A percentile compares a stretch with the other conserved stretches of the same genome.
These are phyloP conservation scores for Notothenia coriiceps DNA, from an alignment of 2,113 vertebrate species.

Conservation along the genomic window DNA sequence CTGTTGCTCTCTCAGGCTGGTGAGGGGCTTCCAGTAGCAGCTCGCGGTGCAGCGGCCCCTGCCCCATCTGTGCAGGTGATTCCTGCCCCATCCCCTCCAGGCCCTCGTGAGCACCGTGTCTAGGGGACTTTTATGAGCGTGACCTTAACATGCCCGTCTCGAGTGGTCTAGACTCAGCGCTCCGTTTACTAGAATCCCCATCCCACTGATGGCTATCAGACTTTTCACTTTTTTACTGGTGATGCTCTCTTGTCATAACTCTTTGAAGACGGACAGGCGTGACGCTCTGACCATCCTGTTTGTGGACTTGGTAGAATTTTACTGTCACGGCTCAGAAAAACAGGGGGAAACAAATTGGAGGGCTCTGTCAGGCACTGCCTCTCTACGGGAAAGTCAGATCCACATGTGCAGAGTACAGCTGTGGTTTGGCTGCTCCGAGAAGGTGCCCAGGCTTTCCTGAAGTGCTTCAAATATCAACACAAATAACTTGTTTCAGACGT, in stretches of 20 bases:
- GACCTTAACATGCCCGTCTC: slow-evolving; percentile 75
- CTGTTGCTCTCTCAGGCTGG: slow-evolving; percentile 39
- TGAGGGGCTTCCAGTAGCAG: slow-evolving; percentile 45
- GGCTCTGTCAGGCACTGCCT: slow-evolving; percentile 21
- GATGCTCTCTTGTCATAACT: slow-evolving; percentile 57
- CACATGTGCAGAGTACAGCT: slow-evolving; percentile 54
- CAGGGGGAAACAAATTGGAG: slow-evolving; percentile 27
- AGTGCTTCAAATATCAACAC: slow-evolving; percentile 36
- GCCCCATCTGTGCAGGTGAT: slow-evolving; percentile 68
- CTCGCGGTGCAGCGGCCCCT: slow-evolving; percentile 32
- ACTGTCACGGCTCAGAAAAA: slow-evolving; percentile 46
- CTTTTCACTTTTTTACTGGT: slow-evolving; percentile 50
- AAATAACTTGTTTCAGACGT: neutral
- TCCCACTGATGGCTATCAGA: slow-evolving; percentile 61
- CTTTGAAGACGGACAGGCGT: slow-evolving; percentile 50
- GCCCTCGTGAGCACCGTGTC: slow-evolving; percentile 51
- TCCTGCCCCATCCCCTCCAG: slow-evolving; percentile 54
- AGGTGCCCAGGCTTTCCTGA: slow-evolving; percentile 14
- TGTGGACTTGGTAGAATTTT: slow-evolving; percentile 52
- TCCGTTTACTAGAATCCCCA: slow-evolving; percentile 62
- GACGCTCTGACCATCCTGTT: slow-evolving; percentile 31
- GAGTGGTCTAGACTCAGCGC: slow-evolving; percentile 67
- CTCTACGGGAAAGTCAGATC: slow-evolving; percentile 23
- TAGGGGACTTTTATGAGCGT: slow-evolving; percentile 70
- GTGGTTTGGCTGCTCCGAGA: slow-evolving; percentile 46